These are phyloP conservation scores for Necrosyrtes monachus DNA, from an alignment of 2,797 vertebrate species.

Conservation along the genomic window DNA sequence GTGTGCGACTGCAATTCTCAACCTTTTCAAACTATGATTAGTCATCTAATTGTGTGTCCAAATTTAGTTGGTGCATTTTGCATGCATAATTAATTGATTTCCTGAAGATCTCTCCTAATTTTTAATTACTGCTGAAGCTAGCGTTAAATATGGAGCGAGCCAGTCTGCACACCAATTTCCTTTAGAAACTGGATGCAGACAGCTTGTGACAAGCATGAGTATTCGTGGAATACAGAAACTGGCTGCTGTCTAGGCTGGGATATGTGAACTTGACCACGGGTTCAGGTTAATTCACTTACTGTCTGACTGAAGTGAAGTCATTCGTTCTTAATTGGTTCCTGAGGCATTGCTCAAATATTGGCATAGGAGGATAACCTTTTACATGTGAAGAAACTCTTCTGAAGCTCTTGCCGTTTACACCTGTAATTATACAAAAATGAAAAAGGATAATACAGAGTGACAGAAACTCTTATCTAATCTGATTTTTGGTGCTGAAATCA, in stretches of 20 bases:
- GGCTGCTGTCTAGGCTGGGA: slow-evolving; percentile 16
- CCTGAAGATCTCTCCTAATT: slow-evolving; percentile 48
- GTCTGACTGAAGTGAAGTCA: background rate
- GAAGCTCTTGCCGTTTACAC: background rate
- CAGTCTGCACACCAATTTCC: slow-evolving; percentile 35
- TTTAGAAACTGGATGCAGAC: slow-evolving; percentile 36
- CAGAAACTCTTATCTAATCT: background rate
- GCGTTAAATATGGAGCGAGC: slow-evolving; percentile 54
- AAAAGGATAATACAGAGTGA: background rate
- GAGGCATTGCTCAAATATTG: background rate
- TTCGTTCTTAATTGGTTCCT: background rate
- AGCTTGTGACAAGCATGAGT: slow-evolving; percentile 47
- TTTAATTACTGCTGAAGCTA: slow-evolving; percentile 52
- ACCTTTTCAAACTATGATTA: slow-evolving; percentile 56
- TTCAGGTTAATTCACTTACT: slow-evolving; percentile 7
- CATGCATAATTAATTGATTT: slow-evolving; percentile 67
- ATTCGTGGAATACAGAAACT: slow-evolving; percentile 16
- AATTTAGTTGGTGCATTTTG: slow-evolving; percentile 53
- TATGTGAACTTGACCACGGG: background rate
- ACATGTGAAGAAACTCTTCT: background rate
- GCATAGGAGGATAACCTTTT: background rate
- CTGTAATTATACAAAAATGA: background rate
- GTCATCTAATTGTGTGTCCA: slow-evolving; percentile 42
- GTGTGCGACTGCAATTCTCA: slow-evolving; percentile 33
- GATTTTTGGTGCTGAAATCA: background rate